Conservation (phyloP, 1,140 invertebrate species). For the Frieseomelitta varia region DNA sequence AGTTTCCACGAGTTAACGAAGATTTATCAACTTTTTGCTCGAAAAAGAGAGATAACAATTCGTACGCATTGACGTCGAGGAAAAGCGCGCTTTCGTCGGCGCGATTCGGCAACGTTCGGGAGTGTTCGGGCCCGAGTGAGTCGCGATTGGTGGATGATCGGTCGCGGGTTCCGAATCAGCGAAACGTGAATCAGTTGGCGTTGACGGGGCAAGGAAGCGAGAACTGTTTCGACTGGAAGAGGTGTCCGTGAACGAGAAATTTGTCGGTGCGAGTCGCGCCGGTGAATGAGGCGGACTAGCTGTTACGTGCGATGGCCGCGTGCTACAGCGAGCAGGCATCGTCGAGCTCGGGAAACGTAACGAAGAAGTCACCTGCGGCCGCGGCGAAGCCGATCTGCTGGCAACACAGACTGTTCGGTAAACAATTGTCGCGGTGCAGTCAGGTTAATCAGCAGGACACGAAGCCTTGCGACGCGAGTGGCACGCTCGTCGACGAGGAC, state of each 20-base stretch:
- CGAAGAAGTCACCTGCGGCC: conserved; percentile 40
- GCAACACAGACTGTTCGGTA: conserved; percentile 79
- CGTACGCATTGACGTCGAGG: too few species aligned
- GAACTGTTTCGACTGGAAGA: neutral
- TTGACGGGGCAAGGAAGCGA: neutral
- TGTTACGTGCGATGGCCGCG: conserved; percentile 65
- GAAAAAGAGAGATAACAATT: neutral
- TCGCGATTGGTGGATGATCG: conserved; percentile 39
- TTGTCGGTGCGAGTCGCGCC: conserved; percentile 42
- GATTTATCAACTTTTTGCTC: neutral
- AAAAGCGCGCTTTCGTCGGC: conserved; percentile 37
- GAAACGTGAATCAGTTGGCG: conserved; percentile 56
- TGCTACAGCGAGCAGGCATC: conserved; percentile 55
- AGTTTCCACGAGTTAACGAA: neutral
- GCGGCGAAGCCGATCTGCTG: conserved; percentile 65
- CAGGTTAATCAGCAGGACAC: conserved; percentile 64
- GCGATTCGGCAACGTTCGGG: conserved; percentile 8
- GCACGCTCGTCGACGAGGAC: conserved; percentile 65
- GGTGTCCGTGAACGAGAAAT: neutral
- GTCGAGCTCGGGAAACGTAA: conserved; percentile 32
- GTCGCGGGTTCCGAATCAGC: conserved; percentile 33
- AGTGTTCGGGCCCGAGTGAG: conserved; percentile 11
- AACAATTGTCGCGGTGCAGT: conserved; percentile 75
- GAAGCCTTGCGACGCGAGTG: conserved; percentile 65
- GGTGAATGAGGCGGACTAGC: conserved; percentile 45